Evolutionary conservation across 2,888 invertebrate genomes (phyloP), one percentile per base, ranked within the genome.

Genomic region (Pyralis farinalis): DNA sequence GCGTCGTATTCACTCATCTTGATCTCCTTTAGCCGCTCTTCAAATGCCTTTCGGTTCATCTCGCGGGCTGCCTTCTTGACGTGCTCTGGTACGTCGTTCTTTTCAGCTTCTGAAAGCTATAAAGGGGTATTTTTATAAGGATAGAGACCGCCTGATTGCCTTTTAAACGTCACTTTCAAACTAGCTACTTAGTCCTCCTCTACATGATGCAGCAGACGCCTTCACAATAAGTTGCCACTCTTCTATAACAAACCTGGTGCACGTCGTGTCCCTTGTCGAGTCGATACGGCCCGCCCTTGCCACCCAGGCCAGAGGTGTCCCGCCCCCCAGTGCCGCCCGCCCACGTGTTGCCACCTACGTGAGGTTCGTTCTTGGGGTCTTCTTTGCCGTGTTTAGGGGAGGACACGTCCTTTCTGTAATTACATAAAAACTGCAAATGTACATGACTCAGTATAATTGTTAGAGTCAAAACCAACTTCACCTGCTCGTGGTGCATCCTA

Each of bases 311-410:
- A 0, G 98, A 98, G 0, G 98, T 98, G 71, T 98, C 97, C 41
- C 97, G 89, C 12, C 97, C 98, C 25, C 97, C 98, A 7, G 94
- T 96, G 37, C 98, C 98, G 21, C 98, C 98, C 33, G 98, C 98
- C 98, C 98, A 99, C 0, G 95, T 97, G 71, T 97, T 97, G 0
- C 98, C 98, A 21, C 98, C 98, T 30, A 98, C 97, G 80, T 99
- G 98, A 0, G 98, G 98, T 32, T 95, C 93, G 64, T 96, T 96
- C 8, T 95, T 94, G 0, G 95, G 93, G 75, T 98, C 98, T 9
- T 95, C 92, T 79, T 98, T 97, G 1, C 98, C 99, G 71, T 97
- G 94, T 69, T 98, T 99, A 0, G 98, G 98, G 0, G 90, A 90
- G 4, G 93, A 92, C 3, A 93, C 92, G 64, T 94, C 94, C 60